phyloP scores from a whole-genome alignment of 2,113 vertebrate genomes.

The Callionymus lyra region DNA sequence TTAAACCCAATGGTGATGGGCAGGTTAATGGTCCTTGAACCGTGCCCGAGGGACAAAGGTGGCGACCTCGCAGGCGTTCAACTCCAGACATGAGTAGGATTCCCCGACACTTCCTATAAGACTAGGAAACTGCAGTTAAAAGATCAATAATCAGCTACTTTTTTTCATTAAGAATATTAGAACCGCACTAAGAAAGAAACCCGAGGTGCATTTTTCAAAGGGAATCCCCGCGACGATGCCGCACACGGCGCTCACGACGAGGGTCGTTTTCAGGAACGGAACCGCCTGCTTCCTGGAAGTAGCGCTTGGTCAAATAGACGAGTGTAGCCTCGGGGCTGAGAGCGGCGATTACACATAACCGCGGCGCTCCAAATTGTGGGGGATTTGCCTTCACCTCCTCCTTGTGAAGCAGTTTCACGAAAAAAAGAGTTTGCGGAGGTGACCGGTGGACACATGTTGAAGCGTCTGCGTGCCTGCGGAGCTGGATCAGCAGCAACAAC shows the following conservation, averaged over 20 bases:
- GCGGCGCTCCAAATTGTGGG: slow-evolving; percentile 17
- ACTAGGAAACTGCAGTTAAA: too few species aligned
- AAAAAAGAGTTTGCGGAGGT: background rate
- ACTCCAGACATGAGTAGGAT: too few species aligned
- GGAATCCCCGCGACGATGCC: too few species aligned
- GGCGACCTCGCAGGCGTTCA: too few species aligned
- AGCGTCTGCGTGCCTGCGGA: slow-evolving; percentile 5
- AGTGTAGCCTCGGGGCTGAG: slow-evolving; percentile 12
- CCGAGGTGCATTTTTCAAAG: background rate
- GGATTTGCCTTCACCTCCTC: slow-evolving; percentile 8
- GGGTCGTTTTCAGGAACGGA: slow-evolving; percentile 10
- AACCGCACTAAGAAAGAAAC: too few species aligned
- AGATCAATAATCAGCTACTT: too few species aligned
- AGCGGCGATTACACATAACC: slow-evolving; percentile 32
- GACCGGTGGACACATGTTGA: slow-evolving; percentile 1
- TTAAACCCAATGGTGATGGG: too few species aligned
- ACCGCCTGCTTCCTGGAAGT: slow-evolving; percentile 19
- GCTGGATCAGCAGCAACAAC: slow-evolving; percentile 16
- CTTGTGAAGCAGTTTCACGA: slow-evolving; percentile 6
- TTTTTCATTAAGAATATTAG: too few species aligned
- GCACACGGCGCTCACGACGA: too few species aligned
- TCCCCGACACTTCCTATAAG: too few species aligned
- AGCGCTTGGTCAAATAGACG: slow-evolving; percentile 22
- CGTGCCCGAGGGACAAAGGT: too few species aligned
- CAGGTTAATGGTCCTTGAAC: too few species aligned